Base-by-base conservation (phyloP, 64 coral and sea anemone genomes). In the Pocillopora verrucosa region DNA sequence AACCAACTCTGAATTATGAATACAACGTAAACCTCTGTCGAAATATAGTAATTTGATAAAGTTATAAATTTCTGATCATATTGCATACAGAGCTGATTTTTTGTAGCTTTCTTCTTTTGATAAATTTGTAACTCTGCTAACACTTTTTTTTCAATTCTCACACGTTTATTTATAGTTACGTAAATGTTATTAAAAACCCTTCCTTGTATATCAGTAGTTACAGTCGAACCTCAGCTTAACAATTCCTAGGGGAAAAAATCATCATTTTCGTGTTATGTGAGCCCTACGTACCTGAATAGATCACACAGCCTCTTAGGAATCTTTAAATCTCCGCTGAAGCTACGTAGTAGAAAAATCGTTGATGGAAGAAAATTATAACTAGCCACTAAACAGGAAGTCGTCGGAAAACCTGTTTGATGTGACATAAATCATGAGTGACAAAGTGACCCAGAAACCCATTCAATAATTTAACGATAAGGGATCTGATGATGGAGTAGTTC, bases 391-490 rank as follows among this genome's bases (percentile, higher is more conserved):
- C 67, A 70, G 67, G 67, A 70, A 70, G 19, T 24, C 1, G 22
- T 30, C 3, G 7, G 41, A 7, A 30, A 5, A n/a, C 67, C 22
- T 10, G 22, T 20, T 70, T 70, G 67, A 70, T 24, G n/a, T 25
- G 67, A n/a, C 25, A n/a, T 70, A 70, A n/a, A 20, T 26, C n/a
- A 70, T 26, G 67, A 70, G 67, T 70, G 67, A 70, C 67, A n/a
- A 70, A 70, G n/a, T 70, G 25, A 4, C 11, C 67, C 67, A 20
- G 67, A 70, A 70, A 70, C 4, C 67, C 22, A 20, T 70, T 24
- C 22, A 70, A 70, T 70, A n/a, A 70, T 70, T 70, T 70, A 70
- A 70, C 67, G 67, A 70, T 70, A 25, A 70, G 19, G 67, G 67
- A 2, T 22, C 2, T 67, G 64, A 19, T 67, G 64, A 22, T 20